phyloP scores from a whole-genome alignment of 2,797 vertebrate genomes.

The Sebastes aleutianus region DNA sequence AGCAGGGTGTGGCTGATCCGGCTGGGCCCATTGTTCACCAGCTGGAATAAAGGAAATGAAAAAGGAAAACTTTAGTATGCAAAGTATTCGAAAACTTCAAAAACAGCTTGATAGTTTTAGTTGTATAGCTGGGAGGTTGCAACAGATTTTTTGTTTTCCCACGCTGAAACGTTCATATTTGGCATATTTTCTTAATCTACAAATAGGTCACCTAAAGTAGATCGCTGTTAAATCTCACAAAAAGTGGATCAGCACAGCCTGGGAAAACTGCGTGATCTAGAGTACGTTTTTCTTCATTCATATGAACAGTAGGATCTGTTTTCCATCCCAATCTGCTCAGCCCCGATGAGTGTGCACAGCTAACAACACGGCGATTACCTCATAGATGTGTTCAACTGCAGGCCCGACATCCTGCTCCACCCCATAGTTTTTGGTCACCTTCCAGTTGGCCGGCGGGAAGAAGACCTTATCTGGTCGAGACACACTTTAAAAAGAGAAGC shows the following conservation, averaged over 20 bases:
- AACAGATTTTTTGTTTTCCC: slow-evolving; percentile 4
- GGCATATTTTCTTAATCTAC: slow-evolving; percentile 14
- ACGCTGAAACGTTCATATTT: slow-evolving; percentile 8
- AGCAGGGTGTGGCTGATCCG: slow-evolving; percentile 87
- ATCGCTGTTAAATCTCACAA: neutral
- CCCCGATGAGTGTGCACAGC: slow-evolving; percentile 32
- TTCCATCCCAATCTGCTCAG: slow-evolving; percentile 28
- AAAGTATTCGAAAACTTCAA: neutral
- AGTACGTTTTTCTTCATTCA: slow-evolving; percentile 17
- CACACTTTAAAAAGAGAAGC: slow-evolving; percentile 76
- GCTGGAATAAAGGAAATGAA: slow-evolving; percentile 70
- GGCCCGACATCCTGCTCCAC: slow-evolving; percentile 87
- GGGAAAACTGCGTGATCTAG: slow-evolving; percentile 11
- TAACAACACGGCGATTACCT: slow-evolving; percentile 79
- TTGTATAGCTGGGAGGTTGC: neutral
- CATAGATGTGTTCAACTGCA: slow-evolving; percentile 89
- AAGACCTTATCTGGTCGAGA: slow-evolving; percentile 90
- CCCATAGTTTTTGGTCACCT: slow-evolving; percentile 73
- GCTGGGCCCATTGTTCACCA: slow-evolving; percentile 92
- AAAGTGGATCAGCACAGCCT: neutral
- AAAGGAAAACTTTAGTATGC: neutral
- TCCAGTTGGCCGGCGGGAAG: slow-evolving; percentile 87
- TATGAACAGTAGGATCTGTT: slow-evolving; percentile 33
- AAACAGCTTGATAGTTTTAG: neutral
- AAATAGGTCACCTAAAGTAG: neutral